Evolutionary conservation across 2,888 invertebrate genomes (phyloP).

Genomic region (Trichacis sp.): DNA sequence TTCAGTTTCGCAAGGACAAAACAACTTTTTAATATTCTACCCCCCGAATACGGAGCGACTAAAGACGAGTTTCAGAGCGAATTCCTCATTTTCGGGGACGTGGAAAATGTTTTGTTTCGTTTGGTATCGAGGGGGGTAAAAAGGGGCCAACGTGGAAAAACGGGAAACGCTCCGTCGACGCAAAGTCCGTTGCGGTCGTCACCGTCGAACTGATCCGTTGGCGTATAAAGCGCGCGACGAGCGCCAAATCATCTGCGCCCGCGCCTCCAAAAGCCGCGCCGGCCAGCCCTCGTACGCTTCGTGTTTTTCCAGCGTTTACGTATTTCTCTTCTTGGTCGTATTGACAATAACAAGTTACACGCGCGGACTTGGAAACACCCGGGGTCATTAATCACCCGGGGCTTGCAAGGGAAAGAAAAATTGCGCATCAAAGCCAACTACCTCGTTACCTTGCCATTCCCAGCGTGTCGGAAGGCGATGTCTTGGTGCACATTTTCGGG

Average conservation of each 20-base stretch:
- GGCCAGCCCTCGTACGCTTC: neutral
- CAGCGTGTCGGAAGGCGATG: neutral
- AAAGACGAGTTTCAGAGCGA: no score
- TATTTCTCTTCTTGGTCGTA: neutral
- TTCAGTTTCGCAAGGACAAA: no score
- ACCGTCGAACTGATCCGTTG: constrained; percentile 59
- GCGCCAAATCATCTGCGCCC: constrained; percentile 48
- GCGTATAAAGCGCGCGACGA: constrained; percentile 39
- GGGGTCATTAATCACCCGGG: neutral
- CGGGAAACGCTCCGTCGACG: no score
- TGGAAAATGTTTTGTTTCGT: neutral
- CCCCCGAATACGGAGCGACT: no score
- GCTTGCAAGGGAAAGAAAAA: neutral
- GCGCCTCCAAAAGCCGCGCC: constrained; percentile 21
- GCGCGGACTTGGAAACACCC: neutral
- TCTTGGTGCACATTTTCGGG: neutral
- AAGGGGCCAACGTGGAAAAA: neutral
- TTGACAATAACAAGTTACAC: constrained; percentile 2
- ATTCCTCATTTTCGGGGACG: neutral
- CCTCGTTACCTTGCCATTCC: neutral
- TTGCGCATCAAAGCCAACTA: neutral
- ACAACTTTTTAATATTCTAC: no score
- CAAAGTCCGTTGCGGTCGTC: constrained; percentile 60
- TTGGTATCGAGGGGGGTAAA: no score
- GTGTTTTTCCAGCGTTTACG: neutral